A percentile compares a stretch with the other conserved stretches of the same genome.
phyloP scores from a whole-genome alignment of 2,888 invertebrate genomes.

The Serrognathus titanus region DNA sequence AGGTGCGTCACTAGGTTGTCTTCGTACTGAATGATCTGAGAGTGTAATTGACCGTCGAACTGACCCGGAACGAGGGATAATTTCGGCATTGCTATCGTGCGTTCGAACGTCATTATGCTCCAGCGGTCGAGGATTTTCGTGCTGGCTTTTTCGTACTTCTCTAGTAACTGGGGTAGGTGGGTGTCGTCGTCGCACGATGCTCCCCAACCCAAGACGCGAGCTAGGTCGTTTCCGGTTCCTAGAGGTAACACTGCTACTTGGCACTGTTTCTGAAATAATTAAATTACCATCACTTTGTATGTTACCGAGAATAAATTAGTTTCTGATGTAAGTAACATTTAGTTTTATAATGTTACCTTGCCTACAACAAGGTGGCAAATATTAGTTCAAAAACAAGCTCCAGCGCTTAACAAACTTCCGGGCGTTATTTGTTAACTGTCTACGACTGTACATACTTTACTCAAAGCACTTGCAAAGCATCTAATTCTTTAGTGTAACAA shows the following conservation, averaged over 20 bases:
- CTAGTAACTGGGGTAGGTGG: constrained; percentile 85
- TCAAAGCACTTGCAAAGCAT: too few species aligned
- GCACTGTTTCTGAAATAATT: constrained; percentile 71
- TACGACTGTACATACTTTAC: too few species aligned
- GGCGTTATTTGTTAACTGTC: too few species aligned
- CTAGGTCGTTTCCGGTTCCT: constrained; percentile 95
- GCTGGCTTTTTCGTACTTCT: constrained; percentile 94
- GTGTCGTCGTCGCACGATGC: constrained; percentile 94
- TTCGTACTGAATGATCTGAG: constrained; percentile 67
- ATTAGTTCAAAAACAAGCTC: too few species aligned
- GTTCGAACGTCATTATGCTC: constrained; percentile 93
- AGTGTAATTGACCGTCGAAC: constrained; percentile 50
- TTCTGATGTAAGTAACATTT: too few species aligned
- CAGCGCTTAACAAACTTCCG: too few species aligned
- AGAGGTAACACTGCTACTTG: constrained; percentile 93
- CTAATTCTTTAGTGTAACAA: too few species aligned
- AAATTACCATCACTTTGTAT: not conserved
- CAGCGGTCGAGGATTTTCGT: constrained; percentile 97
- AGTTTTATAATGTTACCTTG: too few species aligned
- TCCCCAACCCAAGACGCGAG: constrained; percentile 94
- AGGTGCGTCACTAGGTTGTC: constrained; percentile 75
- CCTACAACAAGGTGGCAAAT: too few species aligned
- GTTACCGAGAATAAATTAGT: not conserved
- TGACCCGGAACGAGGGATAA: constrained; percentile 51
- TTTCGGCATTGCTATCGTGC: constrained; percentile 62